These are phyloP conservation scores for Masticophis lateralis DNA, from an alignment of 2,797 vertebrate species.

Conservation along the genomic window DNA sequence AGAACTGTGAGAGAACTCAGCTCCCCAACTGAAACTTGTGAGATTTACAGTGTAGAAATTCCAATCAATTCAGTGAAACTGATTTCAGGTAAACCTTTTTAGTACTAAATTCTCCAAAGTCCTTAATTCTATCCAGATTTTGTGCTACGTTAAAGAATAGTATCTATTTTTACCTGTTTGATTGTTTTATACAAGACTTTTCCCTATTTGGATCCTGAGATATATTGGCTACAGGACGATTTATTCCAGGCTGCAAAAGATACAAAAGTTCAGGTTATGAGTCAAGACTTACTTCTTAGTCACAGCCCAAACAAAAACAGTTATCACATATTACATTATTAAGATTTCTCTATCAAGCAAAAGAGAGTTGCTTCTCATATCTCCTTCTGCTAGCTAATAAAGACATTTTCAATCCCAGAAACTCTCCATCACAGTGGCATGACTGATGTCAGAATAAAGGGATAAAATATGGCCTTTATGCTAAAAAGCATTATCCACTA, in stretches of 20 bases:
- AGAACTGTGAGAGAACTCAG: background rate
- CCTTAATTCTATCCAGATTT: background rate
- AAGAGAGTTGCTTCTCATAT: background rate
- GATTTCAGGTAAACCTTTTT: background rate
- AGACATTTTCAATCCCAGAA: background rate
- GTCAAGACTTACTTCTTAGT: background rate
- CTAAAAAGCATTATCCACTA: background rate
- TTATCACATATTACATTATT: background rate
- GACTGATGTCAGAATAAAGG: background rate
- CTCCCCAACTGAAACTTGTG: background rate
- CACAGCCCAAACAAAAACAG: background rate
- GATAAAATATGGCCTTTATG: background rate
- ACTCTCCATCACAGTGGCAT: background rate
- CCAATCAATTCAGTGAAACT: background rate
- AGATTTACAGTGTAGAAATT: background rate
- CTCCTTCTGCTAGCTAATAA: background rate
- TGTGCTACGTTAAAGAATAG: background rate
- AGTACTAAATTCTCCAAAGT: background rate
- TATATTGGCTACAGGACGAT: slow-evolving; percentile 38
- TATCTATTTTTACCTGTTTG: slow-evolving; percentile 61
- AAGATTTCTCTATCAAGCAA: background rate
- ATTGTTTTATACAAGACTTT: slow-evolving; percentile 39
- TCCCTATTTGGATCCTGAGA: slow-evolving; percentile 38
- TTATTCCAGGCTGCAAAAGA: slow-evolving; percentile 56
- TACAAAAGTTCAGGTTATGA: background rate